Conservation (phyloP, 2,888 invertebrate genomes). For the Torymus tubicola region DNA sequence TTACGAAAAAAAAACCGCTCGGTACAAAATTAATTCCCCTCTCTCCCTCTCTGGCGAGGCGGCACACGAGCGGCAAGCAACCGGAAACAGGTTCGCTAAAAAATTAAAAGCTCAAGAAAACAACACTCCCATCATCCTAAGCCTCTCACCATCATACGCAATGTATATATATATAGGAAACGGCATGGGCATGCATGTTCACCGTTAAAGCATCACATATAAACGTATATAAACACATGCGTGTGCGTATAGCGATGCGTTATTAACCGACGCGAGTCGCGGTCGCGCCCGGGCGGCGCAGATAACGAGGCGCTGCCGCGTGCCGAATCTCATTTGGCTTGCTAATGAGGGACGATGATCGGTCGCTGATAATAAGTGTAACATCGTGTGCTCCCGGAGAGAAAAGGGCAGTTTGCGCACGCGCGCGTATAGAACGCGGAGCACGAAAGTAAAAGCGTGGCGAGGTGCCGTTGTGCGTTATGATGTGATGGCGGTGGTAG, state of each 20-base stretch:
- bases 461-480: conserved; percentile 55
- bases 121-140: not conserved
- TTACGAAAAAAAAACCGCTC: not conserved
- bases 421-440: conserved; percentile 34
- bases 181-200: conserved; percentile 32
- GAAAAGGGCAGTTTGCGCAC: not conserved
- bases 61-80: too few relatives aligned
- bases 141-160: not conserved
- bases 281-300: conserved; percentile 63
- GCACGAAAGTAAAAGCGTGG: conserved; percentile 68
- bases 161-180: conserved; percentile 12
- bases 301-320: conserved; percentile 59
- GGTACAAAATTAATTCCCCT: too few relatives aligned
- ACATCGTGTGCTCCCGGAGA: not conserved
- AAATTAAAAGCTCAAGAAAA: not conserved
- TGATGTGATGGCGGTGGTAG: not conserved
- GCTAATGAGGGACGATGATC: conserved; percentile 67
- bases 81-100: conserved; percentile 20
- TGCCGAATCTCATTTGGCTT: conserved; percentile 68
- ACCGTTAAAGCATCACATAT: conserved; percentile 52
- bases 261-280: conserved; percentile 57
- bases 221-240: not conserved
- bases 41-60: too few relatives aligned
- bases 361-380: conserved; percentile 36
- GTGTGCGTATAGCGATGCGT: conserved; percentile 20